phyloP scores from a whole-genome alignment of 2,797 vertebrate species.

The Rhinoraja longicauda region DNA sequence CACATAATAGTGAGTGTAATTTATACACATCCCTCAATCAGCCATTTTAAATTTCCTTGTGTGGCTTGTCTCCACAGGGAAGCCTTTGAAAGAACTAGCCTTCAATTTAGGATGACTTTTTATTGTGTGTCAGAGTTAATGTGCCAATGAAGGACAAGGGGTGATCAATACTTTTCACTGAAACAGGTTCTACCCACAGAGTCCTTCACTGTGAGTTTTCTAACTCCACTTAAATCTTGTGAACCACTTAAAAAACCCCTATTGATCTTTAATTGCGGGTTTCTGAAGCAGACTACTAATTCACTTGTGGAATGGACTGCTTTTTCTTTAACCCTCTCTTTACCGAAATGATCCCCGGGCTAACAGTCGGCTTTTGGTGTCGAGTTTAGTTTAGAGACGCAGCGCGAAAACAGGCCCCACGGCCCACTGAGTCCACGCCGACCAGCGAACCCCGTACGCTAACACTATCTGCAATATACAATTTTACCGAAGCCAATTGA shows the following conservation, averaged over 20 bases:
- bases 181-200: slow-evolving; percentile 51
- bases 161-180: slow-evolving; percentile 51
- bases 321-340: slow-evolving; percentile 46
- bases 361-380: not conserved
- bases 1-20: not conserved
- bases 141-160: slow-evolving; percentile 54
- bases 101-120: slow-evolving; percentile 58
- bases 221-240: slow-evolving; percentile 64
- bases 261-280: slow-evolving; percentile 72
- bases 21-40: slow-evolving; percentile 45
- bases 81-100: slow-evolving; percentile 55
- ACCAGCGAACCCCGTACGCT: too few relatives aligned
- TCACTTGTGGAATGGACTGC: slow-evolving; percentile 42
- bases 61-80: slow-evolving; percentile 58
- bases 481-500: too few relatives aligned
- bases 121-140: slow-evolving; percentile 56
- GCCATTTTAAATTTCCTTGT: slow-evolving; percentile 55
- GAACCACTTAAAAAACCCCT: slow-evolving; percentile 67
- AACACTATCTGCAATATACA: too few relatives aligned
- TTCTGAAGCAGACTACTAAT: slow-evolving; percentile 42
- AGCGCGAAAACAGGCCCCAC: too few relatives aligned
- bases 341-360: not conserved
- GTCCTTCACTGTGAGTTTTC: slow-evolving; percentile 54
- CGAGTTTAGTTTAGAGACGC: too few relatives aligned
- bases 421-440: too few relatives aligned